Percentiles rank a stretch among this genome's conserved stretches.
Conservation (phyloP, 2,113 vertebrate species). For the Myrmecobius fasciatus region DNA sequence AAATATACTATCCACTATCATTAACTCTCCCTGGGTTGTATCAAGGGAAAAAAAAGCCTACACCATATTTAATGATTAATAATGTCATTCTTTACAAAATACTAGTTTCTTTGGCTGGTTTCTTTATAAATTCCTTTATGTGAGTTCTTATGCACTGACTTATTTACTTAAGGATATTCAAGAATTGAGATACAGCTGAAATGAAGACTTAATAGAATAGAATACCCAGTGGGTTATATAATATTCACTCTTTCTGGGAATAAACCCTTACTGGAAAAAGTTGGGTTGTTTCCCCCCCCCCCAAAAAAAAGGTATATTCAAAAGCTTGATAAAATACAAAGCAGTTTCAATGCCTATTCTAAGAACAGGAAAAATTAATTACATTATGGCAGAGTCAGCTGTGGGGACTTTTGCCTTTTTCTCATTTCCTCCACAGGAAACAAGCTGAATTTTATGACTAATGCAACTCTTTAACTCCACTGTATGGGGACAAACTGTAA, state of each 20-base stretch:
- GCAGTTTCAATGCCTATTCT: conserved; percentile 66
- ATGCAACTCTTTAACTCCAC: conserved; percentile 35
- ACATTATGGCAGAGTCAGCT: conserved; percentile 60
- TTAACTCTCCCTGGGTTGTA: not conserved
- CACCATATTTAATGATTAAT: not conserved
- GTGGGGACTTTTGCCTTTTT: conserved; percentile 42
- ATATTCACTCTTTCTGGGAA: conserved; percentile 67
- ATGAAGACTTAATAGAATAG: conserved; percentile 41
- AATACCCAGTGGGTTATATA: conserved; percentile 27
- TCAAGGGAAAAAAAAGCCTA: not conserved
- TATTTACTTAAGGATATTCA: conserved; percentile 4
- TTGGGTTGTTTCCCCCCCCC: no score
- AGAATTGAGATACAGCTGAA: conserved; percentile 42
- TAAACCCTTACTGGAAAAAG: conserved; percentile 55
- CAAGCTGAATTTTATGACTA: conserved; percentile 59
- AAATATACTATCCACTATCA: not conserved
- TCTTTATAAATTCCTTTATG: conserved; percentile 3
- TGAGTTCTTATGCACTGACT: not conserved
- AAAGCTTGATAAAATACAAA: conserved; percentile 78
- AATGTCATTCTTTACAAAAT: not conserved
- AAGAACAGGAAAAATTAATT: conserved; percentile 72
- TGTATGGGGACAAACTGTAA: conserved; percentile 15
- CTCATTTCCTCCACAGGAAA: conserved; percentile 42
- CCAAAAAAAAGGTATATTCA: conserved; percentile 65
- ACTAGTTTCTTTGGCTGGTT: not conserved